Evolutionary conservation across 2,888 invertebrate species (phyloP), one percentile per base, ranked within the genome.

Genomic region (Heliconius hortense): DNA sequence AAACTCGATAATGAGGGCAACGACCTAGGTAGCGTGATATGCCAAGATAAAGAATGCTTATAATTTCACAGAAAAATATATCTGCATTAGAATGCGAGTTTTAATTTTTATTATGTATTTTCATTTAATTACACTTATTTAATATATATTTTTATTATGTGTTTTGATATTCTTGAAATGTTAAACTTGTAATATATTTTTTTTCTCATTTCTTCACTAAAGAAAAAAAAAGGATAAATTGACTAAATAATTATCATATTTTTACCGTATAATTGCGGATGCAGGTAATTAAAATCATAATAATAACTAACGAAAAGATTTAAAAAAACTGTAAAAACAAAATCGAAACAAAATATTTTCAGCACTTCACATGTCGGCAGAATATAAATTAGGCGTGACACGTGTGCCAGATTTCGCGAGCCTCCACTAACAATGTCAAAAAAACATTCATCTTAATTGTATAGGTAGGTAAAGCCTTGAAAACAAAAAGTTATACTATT

Each of bases 1-100:
- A 79, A 87, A 87, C 84, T 85, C 82, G 93, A 92, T 93, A 92
- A 88, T 84, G 86, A 85, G 91, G 87, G 83, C 89, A 88, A 87
- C 82, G 90, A 91, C 89, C 92, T 84, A 80, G 80, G 81, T 66
- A 87, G 87, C 89, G 86, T 89, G 88, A 89, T 88, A 85, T 84
- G 85, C 88, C 87, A 87, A 89, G 82, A 80, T 81, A 82, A 81
- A 72, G 18, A 64, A 67, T 72, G 70, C 64, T 76, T 77, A 72
- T 76, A 77, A 76, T 75, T 77, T 75, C 71, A 68, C 69, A 53
- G 72, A 21, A 68, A 82, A 80, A 81, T 80, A 83, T 84, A 83
- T 83, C 78, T 80, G 76, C 77, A 76, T 74, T 72, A 78, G 79
- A 78, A 77, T 70, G 31, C 31, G 31, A 56, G 31, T 69, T 69